phyloP scores from a whole-genome alignment of 2,113 vertebrate genomes.

The Corythaixoides concolor region DNA sequence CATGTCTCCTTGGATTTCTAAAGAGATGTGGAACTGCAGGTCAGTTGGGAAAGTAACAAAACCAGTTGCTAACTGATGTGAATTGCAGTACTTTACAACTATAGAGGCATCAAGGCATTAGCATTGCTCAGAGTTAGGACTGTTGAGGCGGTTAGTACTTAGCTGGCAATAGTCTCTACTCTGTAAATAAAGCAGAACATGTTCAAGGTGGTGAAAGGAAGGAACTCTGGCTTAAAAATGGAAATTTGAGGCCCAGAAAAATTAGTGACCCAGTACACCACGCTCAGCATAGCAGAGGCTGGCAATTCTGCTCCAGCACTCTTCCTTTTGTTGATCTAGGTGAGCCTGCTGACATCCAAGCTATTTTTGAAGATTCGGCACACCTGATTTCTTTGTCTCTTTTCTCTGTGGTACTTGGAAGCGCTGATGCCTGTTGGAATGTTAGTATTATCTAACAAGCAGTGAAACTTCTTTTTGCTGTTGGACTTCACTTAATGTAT shows the following conservation, averaged over 20 bases:
- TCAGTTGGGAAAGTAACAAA: background rate
- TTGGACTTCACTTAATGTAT: background rate
- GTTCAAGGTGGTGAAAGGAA: background rate
- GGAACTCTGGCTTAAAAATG: background rate
- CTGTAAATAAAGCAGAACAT: background rate
- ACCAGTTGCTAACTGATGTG: background rate
- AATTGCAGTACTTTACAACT: background rate
- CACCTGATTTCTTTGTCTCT: background rate
- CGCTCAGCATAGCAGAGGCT: background rate
- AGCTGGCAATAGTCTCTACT: background rate
- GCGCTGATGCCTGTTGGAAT: background rate
- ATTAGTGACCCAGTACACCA: background rate
- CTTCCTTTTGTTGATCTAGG: background rate
- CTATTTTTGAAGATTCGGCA: background rate
- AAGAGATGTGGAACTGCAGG: background rate
- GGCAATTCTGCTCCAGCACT: accelerated
- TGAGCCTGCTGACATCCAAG: background rate
- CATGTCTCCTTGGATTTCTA: background rate
- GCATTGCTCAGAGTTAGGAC: background rate
- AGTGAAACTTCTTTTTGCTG: background rate
- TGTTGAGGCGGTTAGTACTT: background rate
- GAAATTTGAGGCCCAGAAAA: background rate
- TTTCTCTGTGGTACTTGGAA: background rate
- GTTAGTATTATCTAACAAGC: background rate
- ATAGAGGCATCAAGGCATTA: background rate